phyloP scores from a whole-genome alignment of 2,888 invertebrate species.

The Oxytorus armatus region DNA sequence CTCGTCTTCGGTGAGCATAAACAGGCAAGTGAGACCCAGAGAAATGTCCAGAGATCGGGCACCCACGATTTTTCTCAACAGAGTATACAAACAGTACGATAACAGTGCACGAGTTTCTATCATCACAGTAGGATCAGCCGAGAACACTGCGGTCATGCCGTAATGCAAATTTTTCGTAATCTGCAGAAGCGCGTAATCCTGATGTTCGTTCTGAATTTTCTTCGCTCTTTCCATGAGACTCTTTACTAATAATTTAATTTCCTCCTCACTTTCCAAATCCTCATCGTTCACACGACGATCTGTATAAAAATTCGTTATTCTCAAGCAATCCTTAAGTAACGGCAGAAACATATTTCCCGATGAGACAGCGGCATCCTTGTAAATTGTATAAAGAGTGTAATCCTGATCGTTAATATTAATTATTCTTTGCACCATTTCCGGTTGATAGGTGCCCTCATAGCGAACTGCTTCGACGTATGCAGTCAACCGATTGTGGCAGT shows the following conservation, averaged over 20 bases:
- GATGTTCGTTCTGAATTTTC: conserved; percentile 72
- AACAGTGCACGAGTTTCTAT: conserved; percentile 74
- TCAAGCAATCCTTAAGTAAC: conserved; percentile 71
- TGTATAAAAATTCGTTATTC: conserved; percentile 47
- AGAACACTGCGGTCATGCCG: conserved; percentile 49
- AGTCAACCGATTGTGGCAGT: conserved; percentile 38
- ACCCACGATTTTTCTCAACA: conserved; percentile 82
- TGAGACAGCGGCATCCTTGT: conserved; percentile 75
- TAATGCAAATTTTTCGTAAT: conserved; percentile 74
- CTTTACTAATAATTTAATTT: conserved; percentile 44
- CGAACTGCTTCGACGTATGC: conserved; percentile 62
- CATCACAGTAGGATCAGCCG: conserved; percentile 62
- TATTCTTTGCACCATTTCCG: conserved; percentile 21
- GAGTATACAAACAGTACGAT: conserved; percentile 73
- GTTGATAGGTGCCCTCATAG: conserved; percentile 30
- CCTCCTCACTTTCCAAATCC: conserved; percentile 19
- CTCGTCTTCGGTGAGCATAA: conserved; percentile 76
- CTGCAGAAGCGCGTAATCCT: conserved; percentile 74
- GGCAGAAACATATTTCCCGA: conserved; percentile 70
- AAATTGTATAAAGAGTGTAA: conserved; percentile 75
- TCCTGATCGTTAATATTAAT: conserved; percentile 38
- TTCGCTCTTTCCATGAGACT: conserved; percentile 55
- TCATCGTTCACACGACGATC: conserved; percentile 25
- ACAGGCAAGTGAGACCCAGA: conserved; percentile 80
- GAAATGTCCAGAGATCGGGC: conserved; percentile 80